Evolutionary conservation across 2,797 vertebrate genomes (phyloP).

Genomic region (Brachymystax lenok): DNA sequence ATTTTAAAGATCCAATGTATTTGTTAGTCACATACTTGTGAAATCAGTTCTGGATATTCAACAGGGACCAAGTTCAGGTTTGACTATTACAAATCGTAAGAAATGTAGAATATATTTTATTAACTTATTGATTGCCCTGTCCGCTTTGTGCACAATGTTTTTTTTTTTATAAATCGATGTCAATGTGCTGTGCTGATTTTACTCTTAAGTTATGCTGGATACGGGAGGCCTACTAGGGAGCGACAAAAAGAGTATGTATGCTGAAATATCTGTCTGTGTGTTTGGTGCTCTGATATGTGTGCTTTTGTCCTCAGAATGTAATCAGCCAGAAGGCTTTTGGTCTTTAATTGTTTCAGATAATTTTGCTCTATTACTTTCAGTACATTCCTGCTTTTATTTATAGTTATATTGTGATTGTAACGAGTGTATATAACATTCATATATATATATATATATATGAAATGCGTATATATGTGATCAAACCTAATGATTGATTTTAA

Average conservation of each 20-base stretch:
- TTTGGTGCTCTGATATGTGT: constrained; percentile 26
- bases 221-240: constrained; percentile 31
- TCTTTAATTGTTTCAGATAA: constrained; percentile 58
- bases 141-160: constrained; percentile 49
- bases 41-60: constrained; percentile 55
- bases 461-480: constrained; percentile 39
- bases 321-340: constrained; percentile 58
- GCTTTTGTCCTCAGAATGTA: constrained; percentile 51
- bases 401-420: constrained; percentile 75
- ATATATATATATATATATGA: constrained; percentile 61
- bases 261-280: constrained; percentile 23
- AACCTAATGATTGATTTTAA: constrained; percentile 9
- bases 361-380: constrained; percentile 66
- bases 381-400: constrained; percentile 83
- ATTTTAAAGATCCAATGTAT: constrained; percentile 35
- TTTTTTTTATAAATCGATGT: constrained; percentile 48
- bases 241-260: constrained; percentile 11
- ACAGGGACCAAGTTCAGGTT: constrained; percentile 78
- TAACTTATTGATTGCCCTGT: constrained; percentile 77
- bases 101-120: constrained; percentile 81
- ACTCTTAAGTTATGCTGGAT: constrained; percentile 59
- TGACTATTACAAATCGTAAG: constrained; percentile 74
- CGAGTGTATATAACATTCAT: constrained; percentile 75
- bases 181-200: constrained; percentile 58
- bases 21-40: constrained; percentile 39